Base-by-base conservation (phyloP, 2,797 vertebrate species). In the Mus spretus region DNA sequence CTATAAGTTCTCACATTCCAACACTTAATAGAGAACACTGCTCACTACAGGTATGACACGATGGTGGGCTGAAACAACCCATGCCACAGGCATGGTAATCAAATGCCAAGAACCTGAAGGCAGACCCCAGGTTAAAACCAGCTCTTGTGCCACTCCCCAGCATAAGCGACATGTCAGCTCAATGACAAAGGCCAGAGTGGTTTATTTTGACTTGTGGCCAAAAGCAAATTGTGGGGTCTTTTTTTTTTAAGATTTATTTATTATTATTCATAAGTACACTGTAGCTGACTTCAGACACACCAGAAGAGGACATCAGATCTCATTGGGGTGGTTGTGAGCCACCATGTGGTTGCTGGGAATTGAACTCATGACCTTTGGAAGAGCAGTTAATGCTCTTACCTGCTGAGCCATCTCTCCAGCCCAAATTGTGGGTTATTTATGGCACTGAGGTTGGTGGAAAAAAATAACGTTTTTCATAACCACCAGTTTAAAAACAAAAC, bases 391-490 rank as follows among this genome's bases (percentile, higher is more conserved):
- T 47, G 44, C 44, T 47, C 44, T 47, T 47, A 47, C 44, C 44
- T 47, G 44, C 44, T 47, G 44, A 47, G 44, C 44, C 44, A 47
- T 47, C 44, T 47, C 7, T 4, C 44, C 44, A 47, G 44, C 44
- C 44, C 89, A 91, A 89, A 40, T 31, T 50, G 74, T n/a, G 53
- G 7, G 67, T 47, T 91, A 77, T 94, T 94, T 86, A 53, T 28
- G 65, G 40, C 22, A 59, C 6, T 47, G 24, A 70, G 7, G 61
- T 85, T 85, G 81, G 55, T 34, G 40, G 40, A 86, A 96, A 83
- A 92, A 92, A 59, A 37, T 14, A 91, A 37, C 2, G 14, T 85
- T 91, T 91, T 72, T 6, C 61, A 57, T 24, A 75, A 93, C 31
- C 8, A 19, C 22, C 13, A 22, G 59, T 50, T 72, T 74, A 74